Conservation (phyloP, 2,888 invertebrate species). For the Spicauda simplicius region DNA sequence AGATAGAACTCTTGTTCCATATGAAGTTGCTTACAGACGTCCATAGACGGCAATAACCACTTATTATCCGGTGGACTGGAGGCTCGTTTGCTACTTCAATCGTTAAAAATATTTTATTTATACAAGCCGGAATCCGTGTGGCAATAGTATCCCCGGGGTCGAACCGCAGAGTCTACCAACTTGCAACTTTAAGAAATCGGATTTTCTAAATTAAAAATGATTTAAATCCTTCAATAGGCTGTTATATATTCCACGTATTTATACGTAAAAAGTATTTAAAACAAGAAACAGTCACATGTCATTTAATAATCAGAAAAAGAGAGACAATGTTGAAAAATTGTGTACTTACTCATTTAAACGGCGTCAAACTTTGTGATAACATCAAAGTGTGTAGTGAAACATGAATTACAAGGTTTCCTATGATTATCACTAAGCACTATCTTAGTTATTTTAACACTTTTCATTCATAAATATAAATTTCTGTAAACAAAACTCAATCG, state of each 20-base stretch:
- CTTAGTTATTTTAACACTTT: conserved; percentile 46
- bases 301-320: background rate
- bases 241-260: background rate
- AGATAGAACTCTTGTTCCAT: no score
- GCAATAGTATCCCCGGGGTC: no score
- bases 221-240: background rate
- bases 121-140: no score
- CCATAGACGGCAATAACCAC: no score
- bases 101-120: no score
- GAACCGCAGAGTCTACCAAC: no score
- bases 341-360: conserved; percentile 43
- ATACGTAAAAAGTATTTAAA: background rate
- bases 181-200: no score
- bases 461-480: conserved; percentile 59
- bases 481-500: conserved; percentile 9
- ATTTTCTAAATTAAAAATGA: background rate
- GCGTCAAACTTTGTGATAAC: conserved; percentile 8
- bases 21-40: no score
- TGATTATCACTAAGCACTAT: conserved; percentile 4
- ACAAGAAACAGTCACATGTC: background rate
- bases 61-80: no score
- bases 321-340: background rate
- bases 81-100: no score
- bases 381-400: background rate
- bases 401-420: background rate